Evolutionary conservation across 2,113 vertebrate species (phyloP), one percentile per base, ranked within the genome.

Genomic region (Eurypyga helias): DNA sequence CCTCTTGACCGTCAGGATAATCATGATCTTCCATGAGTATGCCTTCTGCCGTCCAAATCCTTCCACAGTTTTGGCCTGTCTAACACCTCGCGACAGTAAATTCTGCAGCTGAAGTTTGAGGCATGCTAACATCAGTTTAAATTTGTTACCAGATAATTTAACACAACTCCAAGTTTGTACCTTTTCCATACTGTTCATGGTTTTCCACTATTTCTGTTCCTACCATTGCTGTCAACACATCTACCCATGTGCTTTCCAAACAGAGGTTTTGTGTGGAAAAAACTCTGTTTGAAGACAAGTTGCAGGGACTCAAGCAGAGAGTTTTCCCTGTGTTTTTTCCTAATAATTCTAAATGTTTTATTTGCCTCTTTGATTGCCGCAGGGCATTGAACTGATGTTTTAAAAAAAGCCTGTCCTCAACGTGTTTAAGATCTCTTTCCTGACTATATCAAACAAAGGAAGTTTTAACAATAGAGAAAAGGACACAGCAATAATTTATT

Each of bases 381-480:
- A 92, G 76, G 88, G 76, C 89, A 83, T 34, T 73, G 76, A 87
- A 92, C 36, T 48, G 60, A 55, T 6, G 24, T 89, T 93, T 83
- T 7, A 1, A 25, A 70, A 65, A 67, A 84, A 25, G 18, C 14
- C 33, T 87, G 34, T 87, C 64, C 51, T 78, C 83, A 57, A 24
- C 0, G 5, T 84, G 48, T 95, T 86, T 77, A 69, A 65, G 49
- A 45, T 61, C 71, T 86, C 41, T 95, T 95, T 89, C 55, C 80
- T 84, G 64, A 78, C 57, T 81, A 61, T 75, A 67, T 71, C 71
- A 89, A 95, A 84, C 38, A 96, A 91, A 84, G 8, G 23, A 79
- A 84, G 38, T 87, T 83, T 76, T 64, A 94, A 92, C 89, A 95
- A 75, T 71, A 87, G 83, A 92, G 41, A 79, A 85, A 58, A 83